Base-by-base conservation (phyloP, 1,140 invertebrate species). In the Drosophila lini region DNA sequence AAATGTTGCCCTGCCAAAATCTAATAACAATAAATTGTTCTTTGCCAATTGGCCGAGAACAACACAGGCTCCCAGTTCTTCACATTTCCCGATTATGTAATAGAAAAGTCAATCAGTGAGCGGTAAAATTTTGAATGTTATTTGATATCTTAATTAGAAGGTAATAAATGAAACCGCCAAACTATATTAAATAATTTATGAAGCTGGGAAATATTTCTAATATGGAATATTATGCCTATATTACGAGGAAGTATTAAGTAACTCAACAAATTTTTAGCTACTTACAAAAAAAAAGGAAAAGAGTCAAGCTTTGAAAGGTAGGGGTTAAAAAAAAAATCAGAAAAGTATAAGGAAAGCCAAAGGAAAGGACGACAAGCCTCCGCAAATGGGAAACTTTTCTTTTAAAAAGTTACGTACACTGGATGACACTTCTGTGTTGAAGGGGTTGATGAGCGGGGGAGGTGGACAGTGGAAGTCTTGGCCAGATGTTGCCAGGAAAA, bases 341-440 rank as follows among this genome's bases (percentile, higher is more conserved):
- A 56, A 45, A 75, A 61, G 50, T 45, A 47, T 53, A 61, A 59
- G 38, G 25, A 57, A 64, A 58, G 47, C 44, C 38, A 45, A 78
- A 64, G 68, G 41, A 63, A 78, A 78, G 58, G 68, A 71, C 65
- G 68, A 71, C 65, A 71, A 78, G 74, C 68, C 73, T 55, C 65
- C 22, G 64, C 60, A 71, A 73, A 65, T 78, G 42, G 47, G 47
- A 89, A 89, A 89, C 74, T 89, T 89, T 89, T 90, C 84, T 89
- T 89, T 89, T 89, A 89, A 89, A 88, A 89, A 89, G 84, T 89
- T 89, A 84, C 76, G 78, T 73, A 89, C 61, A 83, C 74, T 89
- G 80, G 70, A 89, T 89, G 84, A 89, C 84, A 89, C 84, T 89
- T 88, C 50, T 80, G 60, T 61, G 64, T 62, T 62, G 28, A 32